Base-by-base conservation (phyloP, 2,888 invertebrate species). In the Spilosoma lubricipeda region DNA sequence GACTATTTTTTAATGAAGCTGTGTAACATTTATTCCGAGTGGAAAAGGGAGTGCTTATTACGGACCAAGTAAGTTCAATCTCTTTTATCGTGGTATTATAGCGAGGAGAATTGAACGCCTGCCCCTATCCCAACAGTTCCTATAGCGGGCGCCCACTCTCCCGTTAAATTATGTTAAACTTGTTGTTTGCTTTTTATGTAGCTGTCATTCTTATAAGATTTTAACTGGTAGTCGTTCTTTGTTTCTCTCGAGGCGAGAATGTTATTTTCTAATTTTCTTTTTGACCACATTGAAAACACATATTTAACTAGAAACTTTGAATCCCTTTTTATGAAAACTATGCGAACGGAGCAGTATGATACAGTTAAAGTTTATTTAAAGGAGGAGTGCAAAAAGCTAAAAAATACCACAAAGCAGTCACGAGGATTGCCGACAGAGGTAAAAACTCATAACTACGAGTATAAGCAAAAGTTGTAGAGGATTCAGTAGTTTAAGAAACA, bases 161-260 rank as follows among this genome's bases (percentile, higher is more conserved):
- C 90, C 93, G 92, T 93, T 89, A 93, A 94, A 94, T 94, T 93
- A 93, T 94, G 93, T 93, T 93, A 93, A 93, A 93, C 89, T 92
- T 91, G 85, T 90, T 88, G 87, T 86, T 85, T 88, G 86, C 91
- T 91, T 89, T 88, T 88, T 91, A 90, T 89, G 89, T 88, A 85
- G 86, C 89, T 89, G 90, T 88, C 86, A 87, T 89, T 89, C 87
- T 85, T 86, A 85, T 87, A 87, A 87, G 84, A 86, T 83, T 85
- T 84, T 84, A 87, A 87, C 86, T 86, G 79, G 87, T 86, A 84
- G 85, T 83, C 82, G 76, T 82, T 82, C 79, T 85, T 79, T 83
- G 84, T 80, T 85, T 74, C 78, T 76, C 76, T 74, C 66, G 71
- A 72, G 77, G 75, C 67, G 71, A 71, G 78, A 76, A 79, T 79